These are phyloP conservation scores for Lacerta agilis DNA, from an alignment of 2,797 vertebrate genomes.

Conservation along the genomic window DNA sequence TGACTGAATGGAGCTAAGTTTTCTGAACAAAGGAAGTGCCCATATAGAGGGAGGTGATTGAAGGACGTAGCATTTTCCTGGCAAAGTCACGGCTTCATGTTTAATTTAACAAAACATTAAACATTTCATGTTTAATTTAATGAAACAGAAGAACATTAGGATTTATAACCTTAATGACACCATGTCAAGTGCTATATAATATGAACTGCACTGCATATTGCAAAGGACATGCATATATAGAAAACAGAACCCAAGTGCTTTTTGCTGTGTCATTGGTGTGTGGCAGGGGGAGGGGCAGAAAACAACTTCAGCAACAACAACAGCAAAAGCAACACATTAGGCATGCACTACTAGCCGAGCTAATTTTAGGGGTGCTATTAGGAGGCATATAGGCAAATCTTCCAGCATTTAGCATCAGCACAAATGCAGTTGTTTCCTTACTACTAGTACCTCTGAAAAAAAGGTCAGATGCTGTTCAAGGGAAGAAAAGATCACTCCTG, in stretches of 20 bases:
- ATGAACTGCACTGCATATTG: conserved; percentile 45
- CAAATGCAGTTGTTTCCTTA: conserved; percentile 66
- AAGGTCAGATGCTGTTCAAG: conserved; percentile 54
- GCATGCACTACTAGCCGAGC: conserved; percentile 76
- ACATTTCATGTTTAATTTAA: conserved; percentile 82
- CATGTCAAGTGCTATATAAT: conserved; percentile 58
- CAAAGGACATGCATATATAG: conserved; percentile 50
- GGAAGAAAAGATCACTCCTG: conserved; percentile 43
- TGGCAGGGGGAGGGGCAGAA: conserved; percentile 37
- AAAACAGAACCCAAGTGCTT: conserved; percentile 44
- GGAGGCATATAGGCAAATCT: conserved; percentile 77
- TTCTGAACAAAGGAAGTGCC: conserved; percentile 59
- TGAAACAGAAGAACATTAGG: conserved; percentile 72
- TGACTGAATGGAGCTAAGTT: conserved; percentile 42
- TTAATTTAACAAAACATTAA: conserved; percentile 80
- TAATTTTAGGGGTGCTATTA: conserved; percentile 79
- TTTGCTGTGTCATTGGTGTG: conserved; percentile 43
- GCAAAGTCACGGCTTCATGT: conserved; percentile 75
- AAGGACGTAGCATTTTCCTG: conserved; percentile 71
- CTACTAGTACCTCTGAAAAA: conserved; percentile 72
- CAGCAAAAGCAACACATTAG: conserved; percentile 76
- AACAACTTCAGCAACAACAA: conserved; percentile 65
- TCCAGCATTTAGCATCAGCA: conserved; percentile 79
- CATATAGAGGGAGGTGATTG: conserved; percentile 68
- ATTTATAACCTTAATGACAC: conserved; percentile 75